A percentile compares a stretch with the other conserved stretches of the same genome.
Conservation (phyloP, 2,113 vertebrate species). For the Archocentrus centrarchus region DNA sequence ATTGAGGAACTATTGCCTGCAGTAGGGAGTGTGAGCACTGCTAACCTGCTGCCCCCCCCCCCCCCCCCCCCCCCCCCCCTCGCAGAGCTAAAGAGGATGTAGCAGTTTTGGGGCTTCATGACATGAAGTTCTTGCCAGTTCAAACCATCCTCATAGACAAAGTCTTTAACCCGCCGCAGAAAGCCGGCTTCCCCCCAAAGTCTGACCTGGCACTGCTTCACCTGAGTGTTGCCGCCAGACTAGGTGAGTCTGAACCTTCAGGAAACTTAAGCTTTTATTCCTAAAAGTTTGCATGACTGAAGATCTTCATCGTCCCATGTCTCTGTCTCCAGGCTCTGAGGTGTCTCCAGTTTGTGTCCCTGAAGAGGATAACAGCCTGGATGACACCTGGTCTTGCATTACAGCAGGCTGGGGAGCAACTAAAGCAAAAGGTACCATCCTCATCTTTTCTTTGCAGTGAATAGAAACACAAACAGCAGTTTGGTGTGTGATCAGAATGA, state of each 20-base stretch:
- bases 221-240: constrained; percentile 53
- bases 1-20: too few species aligned
- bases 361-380: constrained; percentile 60
- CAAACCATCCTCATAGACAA: constrained; percentile 56
- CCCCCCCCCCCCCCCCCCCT: not conserved
- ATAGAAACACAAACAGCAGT: not conserved
- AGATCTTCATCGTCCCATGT: not conserved
- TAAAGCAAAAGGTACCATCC: constrained; percentile 32
- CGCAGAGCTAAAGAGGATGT: constrained; percentile 63
- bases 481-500: not conserved
- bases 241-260: constrained; percentile 47
- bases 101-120: constrained; percentile 71
- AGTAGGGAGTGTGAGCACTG: not conserved
- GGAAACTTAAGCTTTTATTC: not conserved
- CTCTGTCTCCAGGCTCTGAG: constrained; percentile 49
- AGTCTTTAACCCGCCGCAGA: constrained; percentile 45
- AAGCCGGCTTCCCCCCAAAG: constrained; percentile 59
- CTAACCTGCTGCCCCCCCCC: not conserved
- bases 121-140: constrained; percentile 43
- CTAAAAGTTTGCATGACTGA: not conserved
- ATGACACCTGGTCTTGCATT: constrained; percentile 70
- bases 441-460: not conserved
- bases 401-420: constrained; percentile 75
- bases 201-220: constrained; percentile 71
- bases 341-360: constrained; percentile 73